A percentile compares a stretch with the other conserved stretches of the same genome.
Evolutionary conservation across 2,113 vertebrate genomes (phyloP).

Genomic region (Channa argus): DNA sequence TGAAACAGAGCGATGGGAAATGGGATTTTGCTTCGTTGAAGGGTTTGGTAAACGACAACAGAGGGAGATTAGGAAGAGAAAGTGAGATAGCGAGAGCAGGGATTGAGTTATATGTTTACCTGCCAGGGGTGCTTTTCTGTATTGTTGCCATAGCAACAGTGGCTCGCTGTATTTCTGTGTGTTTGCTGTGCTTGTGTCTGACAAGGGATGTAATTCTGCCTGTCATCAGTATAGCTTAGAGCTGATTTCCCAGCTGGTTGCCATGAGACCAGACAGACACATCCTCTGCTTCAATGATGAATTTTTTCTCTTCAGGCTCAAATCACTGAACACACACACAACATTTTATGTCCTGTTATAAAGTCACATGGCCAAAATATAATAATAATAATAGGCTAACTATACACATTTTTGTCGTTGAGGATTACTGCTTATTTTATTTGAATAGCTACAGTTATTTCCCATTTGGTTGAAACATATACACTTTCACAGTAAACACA

Average conservation of each 20-base stretch:
- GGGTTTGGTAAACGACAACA: slow-evolving; percentile 30
- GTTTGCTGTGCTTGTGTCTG: slow-evolving; percentile 1
- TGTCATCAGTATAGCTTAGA: slow-evolving; percentile 65
- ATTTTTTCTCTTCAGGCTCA: slow-evolving; percentile 44
- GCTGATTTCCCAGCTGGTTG: slow-evolving; percentile 68
- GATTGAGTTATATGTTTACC: slow-evolving; percentile 66
- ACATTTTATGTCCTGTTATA: slow-evolving; percentile 1
- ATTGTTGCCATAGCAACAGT: slow-evolving; percentile 75
- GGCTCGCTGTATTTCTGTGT: slow-evolving; percentile 21
- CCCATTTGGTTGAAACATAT: too few species aligned
- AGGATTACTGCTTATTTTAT: too few species aligned
- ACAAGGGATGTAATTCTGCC: slow-evolving; percentile 70
- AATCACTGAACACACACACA: slow-evolving; percentile 25
- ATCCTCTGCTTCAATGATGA: slow-evolving; percentile 55
- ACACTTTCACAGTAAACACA: too few species aligned
- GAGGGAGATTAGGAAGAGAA: slow-evolving; percentile 17
- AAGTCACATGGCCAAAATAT: not conserved
- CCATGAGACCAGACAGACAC: slow-evolving; percentile 78
- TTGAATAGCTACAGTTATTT: too few species aligned
- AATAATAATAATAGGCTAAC: not conserved
- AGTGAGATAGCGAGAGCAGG: slow-evolving; percentile 51
- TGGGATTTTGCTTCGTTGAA: slow-evolving; percentile 32
- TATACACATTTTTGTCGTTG: too few species aligned
- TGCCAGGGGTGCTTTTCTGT: slow-evolving; percentile 65
- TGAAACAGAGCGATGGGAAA: slow-evolving; percentile 16